A percentile compares a stretch with the other conserved stretches of the same genome.
Evolutionary conservation across 2,888 invertebrate genomes (phyloP).

Genomic region (Ichneumoninae sp.): DNA sequence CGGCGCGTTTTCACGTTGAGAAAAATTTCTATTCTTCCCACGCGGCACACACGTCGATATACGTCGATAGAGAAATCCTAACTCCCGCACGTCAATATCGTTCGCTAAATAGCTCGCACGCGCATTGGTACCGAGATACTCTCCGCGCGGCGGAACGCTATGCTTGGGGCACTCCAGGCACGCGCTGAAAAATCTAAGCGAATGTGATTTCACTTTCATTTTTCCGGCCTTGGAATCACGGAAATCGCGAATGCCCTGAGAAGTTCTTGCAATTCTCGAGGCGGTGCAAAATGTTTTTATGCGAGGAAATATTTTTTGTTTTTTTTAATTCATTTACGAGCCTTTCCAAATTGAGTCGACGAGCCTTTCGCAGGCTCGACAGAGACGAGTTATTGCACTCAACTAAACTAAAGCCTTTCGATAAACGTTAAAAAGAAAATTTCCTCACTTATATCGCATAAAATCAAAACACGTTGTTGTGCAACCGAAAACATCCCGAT

Average conservation of each 20-base stretch:
- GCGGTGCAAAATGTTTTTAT: slow-evolving; percentile 15
- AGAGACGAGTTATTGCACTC: background rate
- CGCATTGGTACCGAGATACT: slow-evolving; percentile 12
- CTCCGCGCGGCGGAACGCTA: background rate
- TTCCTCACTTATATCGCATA: background rate
- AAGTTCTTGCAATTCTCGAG: slow-evolving; percentile 4
- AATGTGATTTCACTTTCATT: slow-evolving; percentile 75
- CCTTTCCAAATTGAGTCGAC: background rate
- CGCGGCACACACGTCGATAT: slow-evolving; percentile 54
- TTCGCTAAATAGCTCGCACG: slow-evolving; percentile 34
- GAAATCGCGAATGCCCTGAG: slow-evolving; percentile 62
- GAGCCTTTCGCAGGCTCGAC: background rate
- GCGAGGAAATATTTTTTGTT: background rate
- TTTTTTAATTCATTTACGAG: background rate
- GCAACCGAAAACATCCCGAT: background rate
- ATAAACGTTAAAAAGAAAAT: background rate
- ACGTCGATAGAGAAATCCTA: slow-evolving; percentile 60
- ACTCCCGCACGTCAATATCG: slow-evolving; percentile 42
- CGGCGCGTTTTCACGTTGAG: slow-evolving; percentile 55
- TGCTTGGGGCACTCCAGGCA: slow-evolving; percentile 2
- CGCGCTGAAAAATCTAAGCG: slow-evolving; percentile 55
- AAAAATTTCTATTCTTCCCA: slow-evolving; percentile 67
- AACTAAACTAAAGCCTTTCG: background rate
- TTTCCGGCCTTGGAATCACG: slow-evolving; percentile 75
- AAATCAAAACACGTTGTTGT: background rate